phyloP scores from a whole-genome alignment of 2,113 vertebrate species.

The Chaetodon trifascialis region DNA sequence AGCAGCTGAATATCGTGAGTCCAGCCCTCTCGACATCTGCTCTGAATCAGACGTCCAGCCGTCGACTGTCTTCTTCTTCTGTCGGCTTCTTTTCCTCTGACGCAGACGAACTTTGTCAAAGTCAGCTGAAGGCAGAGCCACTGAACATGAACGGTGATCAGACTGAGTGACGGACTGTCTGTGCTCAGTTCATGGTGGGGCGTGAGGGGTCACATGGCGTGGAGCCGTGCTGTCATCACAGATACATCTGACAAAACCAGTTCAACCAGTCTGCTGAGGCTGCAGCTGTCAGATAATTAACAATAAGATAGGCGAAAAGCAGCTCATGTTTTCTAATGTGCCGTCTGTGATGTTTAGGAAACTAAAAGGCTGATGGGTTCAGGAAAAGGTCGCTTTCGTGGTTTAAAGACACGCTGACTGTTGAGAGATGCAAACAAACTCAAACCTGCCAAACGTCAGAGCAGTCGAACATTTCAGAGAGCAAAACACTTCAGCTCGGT shows the following conservation, averaged over 20 bases:
- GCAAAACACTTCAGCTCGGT: neutral
- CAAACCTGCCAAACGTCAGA: neutral
- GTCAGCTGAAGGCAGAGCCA: neutral
- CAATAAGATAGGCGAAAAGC: neutral
- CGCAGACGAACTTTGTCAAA: neutral
- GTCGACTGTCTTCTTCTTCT: neutral
- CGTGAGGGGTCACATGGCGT: neutral
- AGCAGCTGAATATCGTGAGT: slow-evolving; percentile 41
- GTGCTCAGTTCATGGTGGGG: neutral
- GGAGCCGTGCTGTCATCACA: neutral
- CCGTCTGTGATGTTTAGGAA: too few species aligned
- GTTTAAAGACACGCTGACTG: too few species aligned
- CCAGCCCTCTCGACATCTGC: slow-evolving; percentile 34
- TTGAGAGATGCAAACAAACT: neutral
- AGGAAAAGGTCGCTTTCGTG: neutral
- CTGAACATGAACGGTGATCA: neutral
- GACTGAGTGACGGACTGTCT: neutral
- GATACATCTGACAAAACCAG: neutral
- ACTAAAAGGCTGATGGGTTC: too few species aligned
- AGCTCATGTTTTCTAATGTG: too few species aligned
- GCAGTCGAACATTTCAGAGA: neutral
- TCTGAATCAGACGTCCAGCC: slow-evolving; percentile 13
- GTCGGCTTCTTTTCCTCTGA: neutral
- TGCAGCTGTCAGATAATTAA: neutral
- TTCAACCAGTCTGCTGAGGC: neutral